These are phyloP conservation scores for Auanema freiburgensis DNA, from an alignment of 2,888 invertebrate species.

Conservation along the genomic window DNA sequence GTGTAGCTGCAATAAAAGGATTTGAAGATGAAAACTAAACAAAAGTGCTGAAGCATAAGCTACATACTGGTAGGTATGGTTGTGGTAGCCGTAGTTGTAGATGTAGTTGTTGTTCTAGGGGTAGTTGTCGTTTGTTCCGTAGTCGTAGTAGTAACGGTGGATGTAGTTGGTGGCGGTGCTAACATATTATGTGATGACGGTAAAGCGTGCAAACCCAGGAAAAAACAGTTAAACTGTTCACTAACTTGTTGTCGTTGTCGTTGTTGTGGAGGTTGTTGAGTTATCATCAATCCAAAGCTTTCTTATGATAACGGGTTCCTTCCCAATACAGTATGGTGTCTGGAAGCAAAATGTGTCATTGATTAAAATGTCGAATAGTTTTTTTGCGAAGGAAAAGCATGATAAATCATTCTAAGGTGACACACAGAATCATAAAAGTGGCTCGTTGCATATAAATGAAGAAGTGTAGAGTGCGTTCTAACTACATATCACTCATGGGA, in stretches of 20 bases:
- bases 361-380: background rate
- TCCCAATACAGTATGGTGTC: conserved; percentile 47
- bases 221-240: background rate
- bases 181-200: conserved; percentile 1
- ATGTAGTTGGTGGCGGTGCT: conserved; percentile 23
- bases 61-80: conserved; percentile 13
- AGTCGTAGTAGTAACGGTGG: conserved; percentile 29
- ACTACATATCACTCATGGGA: background rate
- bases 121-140: conserved; percentile 17
- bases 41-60: background rate
- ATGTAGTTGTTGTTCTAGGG: conserved; percentile 11
- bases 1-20: conserved; percentile 23
- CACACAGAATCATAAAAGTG: too few species aligned
- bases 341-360: conserved; percentile 23
- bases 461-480: background rate
- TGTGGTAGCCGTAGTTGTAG: conserved; percentile 18
- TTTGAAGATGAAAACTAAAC: background rate
- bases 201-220: background rate
- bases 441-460: too few species aligned
- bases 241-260: conserved; percentile 33
- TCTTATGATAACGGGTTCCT: conserved; percentile 34
- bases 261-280: conserved; percentile 30
- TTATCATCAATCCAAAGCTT: conserved; percentile 43
- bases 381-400: background rate
- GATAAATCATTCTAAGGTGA: too few species aligned